A percentile compares a stretch with the other conserved stretches of the same genome.
phyloP scores from a whole-genome alignment of 1,140 invertebrate species.

The Drepana arcuata region DNA sequence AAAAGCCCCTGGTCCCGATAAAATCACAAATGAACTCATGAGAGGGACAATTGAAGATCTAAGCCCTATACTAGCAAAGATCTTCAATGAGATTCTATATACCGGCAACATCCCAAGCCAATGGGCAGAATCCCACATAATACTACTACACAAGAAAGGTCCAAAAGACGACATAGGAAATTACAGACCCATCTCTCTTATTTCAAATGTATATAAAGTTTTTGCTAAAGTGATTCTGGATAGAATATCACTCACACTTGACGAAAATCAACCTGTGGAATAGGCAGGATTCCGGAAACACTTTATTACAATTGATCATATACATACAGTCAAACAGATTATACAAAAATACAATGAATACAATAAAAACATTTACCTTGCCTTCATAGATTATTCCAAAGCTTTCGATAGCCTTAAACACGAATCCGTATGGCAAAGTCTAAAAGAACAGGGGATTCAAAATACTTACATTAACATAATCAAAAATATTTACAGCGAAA shows the following conservation, averaged over 20 bases:
- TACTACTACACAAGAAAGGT: background rate
- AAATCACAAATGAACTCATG: background rate
- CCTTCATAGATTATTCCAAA: slow-evolving; percentile 17
- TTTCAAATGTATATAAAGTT: background rate
- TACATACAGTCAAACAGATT: slow-evolving; percentile 5
- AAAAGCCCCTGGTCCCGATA: background rate
- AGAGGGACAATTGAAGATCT: background rate
- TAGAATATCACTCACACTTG: background rate
- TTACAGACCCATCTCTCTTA: background rate
- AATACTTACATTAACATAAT: slow-evolving; percentile 8
- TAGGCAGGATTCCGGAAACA: background rate
- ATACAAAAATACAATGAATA: slow-evolving; percentile 16
- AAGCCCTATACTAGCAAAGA: background rate
- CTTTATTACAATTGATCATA: background rate
- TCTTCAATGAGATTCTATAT: background rate
- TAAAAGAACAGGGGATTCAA: slow-evolving; percentile 5
- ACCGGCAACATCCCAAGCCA: background rate
- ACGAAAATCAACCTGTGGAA: background rate
- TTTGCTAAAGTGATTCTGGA: background rate
- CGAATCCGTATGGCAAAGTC: slow-evolving; percentile 4
- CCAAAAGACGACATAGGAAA: background rate
- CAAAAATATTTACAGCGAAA: slow-evolving; percentile 9
- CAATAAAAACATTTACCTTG: slow-evolving; percentile 11
- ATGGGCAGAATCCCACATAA: background rate
- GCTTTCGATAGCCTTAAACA: slow-evolving; percentile 13